Base-by-base conservation (phyloP, 2,888 invertebrate species). In the Leuctra nigra region DNA sequence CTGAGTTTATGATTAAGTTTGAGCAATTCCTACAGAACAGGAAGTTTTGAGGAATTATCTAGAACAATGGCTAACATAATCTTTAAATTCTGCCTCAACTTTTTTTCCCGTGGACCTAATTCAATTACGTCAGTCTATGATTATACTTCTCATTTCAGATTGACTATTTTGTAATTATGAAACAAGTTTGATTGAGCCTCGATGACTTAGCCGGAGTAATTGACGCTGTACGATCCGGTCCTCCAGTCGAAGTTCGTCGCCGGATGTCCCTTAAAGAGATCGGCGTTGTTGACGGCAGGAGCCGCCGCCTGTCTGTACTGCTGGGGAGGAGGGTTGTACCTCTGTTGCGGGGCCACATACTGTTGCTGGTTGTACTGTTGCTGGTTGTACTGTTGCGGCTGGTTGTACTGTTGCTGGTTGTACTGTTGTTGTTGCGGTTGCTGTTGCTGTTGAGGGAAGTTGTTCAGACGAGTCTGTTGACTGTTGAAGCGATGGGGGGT, bases 211-310 rank as follows among this genome's bases (percentile, higher is more conserved):
- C 44, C 44, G 20, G 44, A 44, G 68, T 87, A 90, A 67, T 84
- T 82, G 62, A 90, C 82, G 61, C 84, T 79, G 71, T 91, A 91
- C 4, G 90, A 89, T 16, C 88, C 89, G 58, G 82, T 80, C 68
- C 75, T 80, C 41, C 86, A 80, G 67, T 89, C 84, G 61, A 87
- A 78, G 67, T 86, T 87, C 61, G 81, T 78, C 1, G 86, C 83
- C 1, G 88, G 86, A 70, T 87, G 86, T 16, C 84, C 83, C 53
- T 74, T 67, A 66, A 80, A 82, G 36, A 61, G 63, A 57, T 65
- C 64, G 36, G 63, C 63, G 58, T 65, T 63, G 48, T 46, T 23
- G 14, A 20, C 14, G 14, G 33, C 22, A 23, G 46, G 55, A 1
- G 46, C 44, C 16, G 18, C 22, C 11, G 16, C 22, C 35, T 47